These are phyloP conservation scores for Bombylius major DNA, from an alignment of 2,888 invertebrate genomes.

Conservation along the genomic window DNA sequence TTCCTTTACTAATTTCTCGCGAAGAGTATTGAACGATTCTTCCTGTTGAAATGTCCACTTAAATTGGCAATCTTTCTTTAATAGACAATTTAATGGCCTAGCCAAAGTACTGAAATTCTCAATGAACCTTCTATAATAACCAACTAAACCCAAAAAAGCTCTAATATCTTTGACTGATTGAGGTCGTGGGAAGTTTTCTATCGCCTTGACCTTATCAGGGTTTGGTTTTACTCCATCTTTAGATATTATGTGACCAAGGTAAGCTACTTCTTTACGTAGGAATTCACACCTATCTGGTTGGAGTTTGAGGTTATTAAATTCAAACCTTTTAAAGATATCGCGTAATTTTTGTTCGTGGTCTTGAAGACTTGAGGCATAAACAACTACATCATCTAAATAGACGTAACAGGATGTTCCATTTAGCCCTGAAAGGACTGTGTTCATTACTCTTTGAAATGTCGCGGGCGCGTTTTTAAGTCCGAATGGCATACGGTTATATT, in stretches of 20 bases:
- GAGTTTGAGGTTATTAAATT: conserved; percentile 15
- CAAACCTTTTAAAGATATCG: conserved; percentile 9
- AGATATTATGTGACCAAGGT: conserved; percentile 21
- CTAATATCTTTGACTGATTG: conserved; percentile 16
- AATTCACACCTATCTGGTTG: conserved; percentile 18
- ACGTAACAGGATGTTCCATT: too few species aligned
- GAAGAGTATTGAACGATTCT: background rate
- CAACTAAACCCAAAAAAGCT: conserved; percentile 17
- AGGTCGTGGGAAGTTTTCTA: conserved; percentile 17
- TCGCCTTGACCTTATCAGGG: conserved; percentile 16
- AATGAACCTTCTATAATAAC: conserved; percentile 31
- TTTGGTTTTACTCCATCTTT: conserved; percentile 20
- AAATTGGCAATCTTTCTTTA: conserved; percentile 1
- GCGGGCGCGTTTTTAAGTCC: conserved; percentile 17
- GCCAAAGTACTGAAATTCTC: conserved; percentile 3
- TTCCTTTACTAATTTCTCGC: background rate
- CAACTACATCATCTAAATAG: too few species aligned
- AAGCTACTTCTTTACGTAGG: conserved; percentile 12
- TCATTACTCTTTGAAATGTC: conserved; percentile 30
- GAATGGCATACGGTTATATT: conserved; percentile 8
- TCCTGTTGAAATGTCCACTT: background rate
- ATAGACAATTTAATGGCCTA: background rate
- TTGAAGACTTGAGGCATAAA: too few species aligned
- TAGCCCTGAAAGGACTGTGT: conserved; percentile 19
- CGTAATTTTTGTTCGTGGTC: background rate